Conservation (phyloP, 1,140 invertebrate species). For the Pinna nobilis region DNA sequence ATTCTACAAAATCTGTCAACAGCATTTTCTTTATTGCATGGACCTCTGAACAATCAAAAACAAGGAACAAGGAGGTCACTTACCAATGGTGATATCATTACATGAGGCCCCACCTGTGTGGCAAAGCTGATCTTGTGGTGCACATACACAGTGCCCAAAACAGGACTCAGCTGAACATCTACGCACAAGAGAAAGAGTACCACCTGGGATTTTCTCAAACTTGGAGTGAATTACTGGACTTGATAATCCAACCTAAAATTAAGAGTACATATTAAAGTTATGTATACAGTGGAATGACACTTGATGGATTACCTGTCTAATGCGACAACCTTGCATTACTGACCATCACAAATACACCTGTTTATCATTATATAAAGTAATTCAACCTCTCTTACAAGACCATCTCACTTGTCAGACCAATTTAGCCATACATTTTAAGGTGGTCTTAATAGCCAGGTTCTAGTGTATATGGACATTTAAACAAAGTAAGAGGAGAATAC, state of each 20-base stretch:
- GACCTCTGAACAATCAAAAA: neutral
- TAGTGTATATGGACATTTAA: too few relatives aligned
- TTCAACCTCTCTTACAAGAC: too few relatives aligned
- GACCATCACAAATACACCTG: too few relatives aligned
- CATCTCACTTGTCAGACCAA: too few relatives aligned
- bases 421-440: too few relatives aligned
- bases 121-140: conserved; percentile 40
- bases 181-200: conserved; percentile 31
- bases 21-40: neutral
- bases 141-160: conserved; percentile 47
- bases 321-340: too few relatives aligned
- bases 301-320: too few relatives aligned
- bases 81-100: conserved; percentile 8
- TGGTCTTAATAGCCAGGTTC: too few relatives aligned
- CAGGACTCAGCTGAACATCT: conserved; percentile 43
- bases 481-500: too few relatives aligned
- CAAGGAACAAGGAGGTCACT: neutral
- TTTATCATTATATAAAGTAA: too few relatives aligned
- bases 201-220: conserved; percentile 29
- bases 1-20: neutral
- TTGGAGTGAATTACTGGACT: conserved; percentile 36
- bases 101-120: conserved; percentile 10
- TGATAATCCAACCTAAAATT: conserved; percentile 44
- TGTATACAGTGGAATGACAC: too few relatives aligned
- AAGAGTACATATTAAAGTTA: neutral